Conservation (phyloP, 2,797 vertebrate genomes). For the Cyprinodon diabolis region DNA sequence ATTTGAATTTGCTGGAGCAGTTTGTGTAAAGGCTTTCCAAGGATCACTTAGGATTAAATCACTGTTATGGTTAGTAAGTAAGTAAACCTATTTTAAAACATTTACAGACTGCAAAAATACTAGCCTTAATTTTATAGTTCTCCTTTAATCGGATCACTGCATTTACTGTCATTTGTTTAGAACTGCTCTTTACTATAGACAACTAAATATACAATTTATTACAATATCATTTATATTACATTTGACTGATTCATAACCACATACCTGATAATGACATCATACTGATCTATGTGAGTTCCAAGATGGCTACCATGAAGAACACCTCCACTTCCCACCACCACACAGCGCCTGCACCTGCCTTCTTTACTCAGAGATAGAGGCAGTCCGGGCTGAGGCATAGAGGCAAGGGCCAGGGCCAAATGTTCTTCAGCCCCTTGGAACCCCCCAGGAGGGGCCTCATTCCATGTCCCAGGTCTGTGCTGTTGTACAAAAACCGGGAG, state of each 20-base stretch:
- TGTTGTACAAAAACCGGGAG: constrained; percentile 78
- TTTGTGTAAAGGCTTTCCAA: neutral
- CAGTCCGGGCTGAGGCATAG: constrained; percentile 69
- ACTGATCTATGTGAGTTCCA: constrained; percentile 82
- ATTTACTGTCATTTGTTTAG: neutral
- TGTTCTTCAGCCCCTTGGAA: constrained; percentile 75
- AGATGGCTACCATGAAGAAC: constrained; percentile 80
- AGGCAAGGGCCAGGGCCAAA: constrained; percentile 64
- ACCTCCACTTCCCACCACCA: constrained; percentile 83
- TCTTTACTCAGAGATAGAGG: constrained; percentile 49
- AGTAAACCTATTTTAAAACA: neutral
- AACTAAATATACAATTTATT: too few relatives aligned
- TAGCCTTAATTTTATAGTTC: neutral
- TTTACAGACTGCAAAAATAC: neutral
- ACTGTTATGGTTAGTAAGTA: too few relatives aligned
- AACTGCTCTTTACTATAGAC: neutral
- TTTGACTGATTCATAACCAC: neutral
- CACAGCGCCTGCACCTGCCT: constrained; percentile 73
- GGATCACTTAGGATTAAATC: too few relatives aligned
- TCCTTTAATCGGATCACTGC: neutral
- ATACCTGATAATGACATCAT: constrained; percentile 82
- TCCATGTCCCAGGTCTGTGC: constrained; percentile 39
- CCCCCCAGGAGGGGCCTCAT: constrained; percentile 76
- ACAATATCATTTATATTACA: neutral
- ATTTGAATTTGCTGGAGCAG: neutral